Percentiles rank a stretch among this genome's conserved stretches.
phyloP scores from a whole-genome alignment of 2,888 invertebrate species.

The Torymus aiolomorphi region DNA sequence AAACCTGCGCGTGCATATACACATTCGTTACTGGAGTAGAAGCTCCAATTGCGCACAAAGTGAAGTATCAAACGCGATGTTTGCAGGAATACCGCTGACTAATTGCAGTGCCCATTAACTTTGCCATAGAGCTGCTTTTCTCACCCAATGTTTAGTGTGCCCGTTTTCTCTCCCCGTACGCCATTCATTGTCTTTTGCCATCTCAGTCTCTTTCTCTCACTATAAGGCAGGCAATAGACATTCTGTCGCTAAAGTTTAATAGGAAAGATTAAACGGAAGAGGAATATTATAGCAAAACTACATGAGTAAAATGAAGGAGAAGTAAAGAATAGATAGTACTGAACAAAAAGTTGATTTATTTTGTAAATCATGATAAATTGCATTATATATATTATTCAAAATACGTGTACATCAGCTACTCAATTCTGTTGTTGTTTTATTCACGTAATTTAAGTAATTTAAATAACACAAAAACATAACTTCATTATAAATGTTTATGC shows the following conservation, averaged over 20 bases:
- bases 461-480: no score
- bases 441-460: no score
- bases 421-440: no score
- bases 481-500: no score
- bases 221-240: neutral
- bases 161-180: neutral
- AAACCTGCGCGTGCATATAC: neutral
- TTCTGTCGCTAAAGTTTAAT: constrained; percentile 6
- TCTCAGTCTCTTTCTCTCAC: neutral
- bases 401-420: no score
- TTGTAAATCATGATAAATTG: no score
- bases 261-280: neutral
- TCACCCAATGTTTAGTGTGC: constrained; percentile 2
- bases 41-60: neutral
- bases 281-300: neutral
- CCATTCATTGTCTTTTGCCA: no score
- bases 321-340: no score
- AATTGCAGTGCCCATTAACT: constrained; percentile 8
- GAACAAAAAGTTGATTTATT: no score
- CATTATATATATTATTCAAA: no score
- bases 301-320: neutral
- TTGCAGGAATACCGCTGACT: constrained; percentile 5
- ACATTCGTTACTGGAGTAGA: neutral
- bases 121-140: neutral
- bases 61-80: neutral